These are phyloP conservation scores for Otolemur crassicaudatus DNA, from an alignment of 2,797 vertebrate genomes.

Conservation along the genomic window DNA sequence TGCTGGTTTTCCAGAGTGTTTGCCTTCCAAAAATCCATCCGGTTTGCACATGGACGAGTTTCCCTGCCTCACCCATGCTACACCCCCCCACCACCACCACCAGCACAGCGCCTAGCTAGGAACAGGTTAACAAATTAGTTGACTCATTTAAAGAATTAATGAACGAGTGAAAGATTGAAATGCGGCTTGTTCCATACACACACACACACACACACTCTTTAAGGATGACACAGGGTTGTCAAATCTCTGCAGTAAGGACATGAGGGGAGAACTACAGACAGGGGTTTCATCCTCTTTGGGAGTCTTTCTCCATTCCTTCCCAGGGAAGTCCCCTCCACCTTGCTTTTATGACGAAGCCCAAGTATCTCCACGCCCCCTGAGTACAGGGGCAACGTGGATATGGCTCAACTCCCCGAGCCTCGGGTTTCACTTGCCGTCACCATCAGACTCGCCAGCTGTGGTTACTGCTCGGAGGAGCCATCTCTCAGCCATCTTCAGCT, in stretches of 20 bases:
- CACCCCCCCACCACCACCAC: background rate
- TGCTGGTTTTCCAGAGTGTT: background rate
- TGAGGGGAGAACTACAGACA: background rate
- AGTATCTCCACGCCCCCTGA: background rate
- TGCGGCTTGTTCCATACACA: background rate
- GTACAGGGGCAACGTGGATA: fast-evolving
- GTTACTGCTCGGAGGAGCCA: background rate
- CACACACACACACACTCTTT: background rate
- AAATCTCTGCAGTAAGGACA: background rate
- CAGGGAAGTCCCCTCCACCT: background rate
- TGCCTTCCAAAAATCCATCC: background rate
- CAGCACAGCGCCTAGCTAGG: background rate
- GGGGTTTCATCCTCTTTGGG: background rate
- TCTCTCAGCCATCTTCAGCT: background rate
- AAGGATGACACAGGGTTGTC: background rate
- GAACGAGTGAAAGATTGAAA: background rate
- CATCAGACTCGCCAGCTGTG: background rate
- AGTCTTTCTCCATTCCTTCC: background rate
- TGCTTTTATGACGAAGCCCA: background rate
- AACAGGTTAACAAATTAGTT: background rate
- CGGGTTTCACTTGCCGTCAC: background rate
- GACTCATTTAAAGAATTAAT: background rate
- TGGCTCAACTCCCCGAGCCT: background rate
- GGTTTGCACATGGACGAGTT: background rate
- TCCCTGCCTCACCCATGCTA: background rate